Evolutionary conservation across 1,140 invertebrate species (phyloP).

Genomic region (Vanessa tameamea): DNA sequence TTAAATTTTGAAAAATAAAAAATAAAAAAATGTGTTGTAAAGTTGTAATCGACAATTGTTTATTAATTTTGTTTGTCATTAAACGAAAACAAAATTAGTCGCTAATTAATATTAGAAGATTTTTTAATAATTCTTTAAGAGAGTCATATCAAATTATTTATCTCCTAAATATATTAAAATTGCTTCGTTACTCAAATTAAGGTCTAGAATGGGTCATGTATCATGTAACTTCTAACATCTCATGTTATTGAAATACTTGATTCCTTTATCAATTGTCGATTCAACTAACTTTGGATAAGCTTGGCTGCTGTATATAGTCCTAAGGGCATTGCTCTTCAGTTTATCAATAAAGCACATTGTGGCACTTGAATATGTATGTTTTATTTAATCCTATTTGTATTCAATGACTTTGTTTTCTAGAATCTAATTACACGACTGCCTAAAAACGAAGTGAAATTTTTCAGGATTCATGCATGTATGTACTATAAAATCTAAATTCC

Average conservation of each 20-base stretch:
- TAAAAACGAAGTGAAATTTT: no score
- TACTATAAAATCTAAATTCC: no score
- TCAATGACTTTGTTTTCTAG: no score
- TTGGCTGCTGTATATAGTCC: conserved; percentile 54
- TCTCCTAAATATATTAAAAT: background rate
- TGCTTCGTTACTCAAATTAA: background rate
- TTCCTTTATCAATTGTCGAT: conserved; percentile 17
- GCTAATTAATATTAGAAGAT: background rate
- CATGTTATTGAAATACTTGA: background rate
- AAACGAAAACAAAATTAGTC: background rate
- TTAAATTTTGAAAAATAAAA: background rate
- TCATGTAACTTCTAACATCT: background rate
- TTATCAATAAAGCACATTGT: conserved; percentile 71
- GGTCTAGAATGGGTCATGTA: background rate
- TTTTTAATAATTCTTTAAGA: background rate
- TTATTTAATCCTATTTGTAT: conserved; percentile 35
- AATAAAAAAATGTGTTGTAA: background rate
- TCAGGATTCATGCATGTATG: no score
- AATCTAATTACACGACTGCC: no score
- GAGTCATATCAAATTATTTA: background rate
- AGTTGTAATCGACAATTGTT: background rate
- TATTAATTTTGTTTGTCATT: background rate
- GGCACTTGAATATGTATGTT: conserved; percentile 52
- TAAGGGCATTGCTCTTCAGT: conserved; percentile 50
- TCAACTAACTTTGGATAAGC: conserved; percentile 20